Conservation (phyloP, 2,797 vertebrate species). For the Neosilurus mollespiculum region DNA sequence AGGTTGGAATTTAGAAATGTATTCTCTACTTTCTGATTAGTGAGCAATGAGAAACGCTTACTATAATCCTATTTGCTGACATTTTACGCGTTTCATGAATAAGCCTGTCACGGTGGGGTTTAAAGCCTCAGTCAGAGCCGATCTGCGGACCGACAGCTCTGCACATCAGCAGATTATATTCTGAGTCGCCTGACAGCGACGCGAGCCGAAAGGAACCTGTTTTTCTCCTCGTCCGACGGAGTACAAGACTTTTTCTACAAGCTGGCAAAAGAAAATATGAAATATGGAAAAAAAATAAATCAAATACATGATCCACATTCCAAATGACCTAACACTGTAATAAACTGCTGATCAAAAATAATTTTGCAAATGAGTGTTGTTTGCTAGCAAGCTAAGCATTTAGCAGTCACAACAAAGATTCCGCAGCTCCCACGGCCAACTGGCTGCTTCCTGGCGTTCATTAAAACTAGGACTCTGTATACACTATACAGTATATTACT, state of each 20-base stretch:
- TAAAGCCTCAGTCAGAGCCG: constrained; percentile 19
- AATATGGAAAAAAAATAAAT: background rate
- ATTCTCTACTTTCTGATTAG: background rate
- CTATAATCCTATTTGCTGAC: constrained; percentile 16
- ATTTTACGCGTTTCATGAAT: constrained; percentile 18
- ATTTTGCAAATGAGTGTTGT: background rate
- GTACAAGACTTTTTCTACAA: background rate
- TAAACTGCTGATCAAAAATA: background rate
- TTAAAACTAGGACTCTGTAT: background rate
- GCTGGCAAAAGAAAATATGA: background rate
- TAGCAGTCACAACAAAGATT: background rate
- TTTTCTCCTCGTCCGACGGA: constrained; percentile 16
- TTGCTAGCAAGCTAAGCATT: background rate
- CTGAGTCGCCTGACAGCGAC: constrained; percentile 15
- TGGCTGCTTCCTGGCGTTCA: background rate
- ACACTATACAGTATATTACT: no score
- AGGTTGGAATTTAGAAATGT: background rate
- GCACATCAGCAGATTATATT: constrained; percentile 7
- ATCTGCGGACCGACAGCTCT: background rate
- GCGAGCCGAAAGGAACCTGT: constrained; percentile 1
- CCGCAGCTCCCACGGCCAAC: background rate
- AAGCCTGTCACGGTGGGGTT: constrained; percentile 14
- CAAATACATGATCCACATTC: background rate
- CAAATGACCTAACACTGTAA: background rate
- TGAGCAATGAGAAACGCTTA: constrained; percentile 3